A percentile compares a stretch with the other conserved stretches of the same genome.
Evolutionary conservation across 2,113 vertebrate genomes (phyloP).

Genomic region (Austrofundulus limnaeus): DNA sequence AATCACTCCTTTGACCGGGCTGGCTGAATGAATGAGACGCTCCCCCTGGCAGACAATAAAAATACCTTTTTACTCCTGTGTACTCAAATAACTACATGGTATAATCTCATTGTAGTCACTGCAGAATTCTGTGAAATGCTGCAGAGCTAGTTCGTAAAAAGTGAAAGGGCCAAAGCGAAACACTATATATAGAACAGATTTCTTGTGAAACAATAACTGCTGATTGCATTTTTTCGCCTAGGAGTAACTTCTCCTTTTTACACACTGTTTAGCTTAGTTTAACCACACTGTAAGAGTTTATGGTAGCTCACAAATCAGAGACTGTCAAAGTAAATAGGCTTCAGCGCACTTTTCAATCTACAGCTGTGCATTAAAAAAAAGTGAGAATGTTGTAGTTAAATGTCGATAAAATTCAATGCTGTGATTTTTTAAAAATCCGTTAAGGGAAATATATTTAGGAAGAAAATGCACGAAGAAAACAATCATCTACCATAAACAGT

Average conservation of each 20-base stretch:
- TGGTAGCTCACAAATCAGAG: constrained; percentile 11
- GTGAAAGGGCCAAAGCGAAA: background rate
- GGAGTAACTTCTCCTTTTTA: constrained; percentile 49
- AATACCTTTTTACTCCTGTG: constrained; percentile 5
- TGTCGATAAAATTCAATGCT: background rate
- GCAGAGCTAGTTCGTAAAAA: background rate
- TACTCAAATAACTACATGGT: background rate
- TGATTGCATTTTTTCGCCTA: constrained; percentile 12
- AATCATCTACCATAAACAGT: no score
- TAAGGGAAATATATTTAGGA: no score
- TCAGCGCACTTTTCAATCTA: no score
- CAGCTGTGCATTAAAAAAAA: background rate
- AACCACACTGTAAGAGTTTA: constrained; percentile 4
- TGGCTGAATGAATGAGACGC: constrained; percentile 76
- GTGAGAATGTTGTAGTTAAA: background rate
- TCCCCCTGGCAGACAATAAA: constrained; percentile 80
- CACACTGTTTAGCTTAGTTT: constrained; percentile 11
- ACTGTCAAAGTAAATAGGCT: no score
- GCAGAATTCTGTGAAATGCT: background rate
- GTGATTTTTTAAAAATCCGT: no score
- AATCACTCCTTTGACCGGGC: constrained; percentile 83
- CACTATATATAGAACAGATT: background rate
- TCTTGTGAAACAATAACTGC: constrained; percentile 33
- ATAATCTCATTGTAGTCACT: constrained; percentile 4
- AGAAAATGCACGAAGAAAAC: no score